phyloP scores from a whole-genome alignment of 2,113 vertebrate genomes.

The Motacilla alba region DNA sequence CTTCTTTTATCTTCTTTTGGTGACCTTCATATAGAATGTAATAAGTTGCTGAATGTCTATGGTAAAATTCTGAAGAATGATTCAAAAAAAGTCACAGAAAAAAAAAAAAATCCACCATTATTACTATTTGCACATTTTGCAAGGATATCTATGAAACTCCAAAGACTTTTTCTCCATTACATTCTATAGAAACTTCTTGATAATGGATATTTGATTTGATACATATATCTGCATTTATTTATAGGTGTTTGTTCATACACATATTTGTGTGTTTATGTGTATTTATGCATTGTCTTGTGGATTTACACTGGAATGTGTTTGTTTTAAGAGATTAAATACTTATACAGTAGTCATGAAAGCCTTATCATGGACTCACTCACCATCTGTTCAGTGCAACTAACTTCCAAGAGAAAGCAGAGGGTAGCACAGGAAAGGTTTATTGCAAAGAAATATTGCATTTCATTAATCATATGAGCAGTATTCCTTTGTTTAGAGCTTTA shows the following conservation, averaged over 20 bases:
- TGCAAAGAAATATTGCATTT: not conserved
- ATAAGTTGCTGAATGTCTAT: not conserved
- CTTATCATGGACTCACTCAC: not conserved
- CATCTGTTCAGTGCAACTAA: not conserved
- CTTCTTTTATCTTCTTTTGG: not conserved
- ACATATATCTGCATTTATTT: not conserved
- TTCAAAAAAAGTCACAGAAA: not conserved
- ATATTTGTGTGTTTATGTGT: not conserved
- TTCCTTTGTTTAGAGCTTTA: not conserved
- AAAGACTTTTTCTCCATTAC: not conserved
- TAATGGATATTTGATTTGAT: not conserved
- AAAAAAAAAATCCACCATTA: not conserved
- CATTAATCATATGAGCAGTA: not conserved
- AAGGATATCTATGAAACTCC: not conserved
- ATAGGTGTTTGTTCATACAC: not conserved
- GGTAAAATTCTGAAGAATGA: not conserved
- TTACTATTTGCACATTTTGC: not conserved
- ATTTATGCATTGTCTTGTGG: not conserved
- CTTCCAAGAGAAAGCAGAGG: not conserved
- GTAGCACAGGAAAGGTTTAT: not conserved
- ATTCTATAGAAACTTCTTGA: not conserved
- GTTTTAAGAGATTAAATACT: conserved; percentile 16
- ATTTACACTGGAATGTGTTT: not conserved
- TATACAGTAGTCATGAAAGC: not conserved
- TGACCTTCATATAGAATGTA: not conserved